A percentile compares a stretch with the other conserved stretches of the same genome.
These are phyloP conservation scores for Sandelia bainsii DNA, from an alignment of 2,797 vertebrate species.

Conservation along the genomic window DNA sequence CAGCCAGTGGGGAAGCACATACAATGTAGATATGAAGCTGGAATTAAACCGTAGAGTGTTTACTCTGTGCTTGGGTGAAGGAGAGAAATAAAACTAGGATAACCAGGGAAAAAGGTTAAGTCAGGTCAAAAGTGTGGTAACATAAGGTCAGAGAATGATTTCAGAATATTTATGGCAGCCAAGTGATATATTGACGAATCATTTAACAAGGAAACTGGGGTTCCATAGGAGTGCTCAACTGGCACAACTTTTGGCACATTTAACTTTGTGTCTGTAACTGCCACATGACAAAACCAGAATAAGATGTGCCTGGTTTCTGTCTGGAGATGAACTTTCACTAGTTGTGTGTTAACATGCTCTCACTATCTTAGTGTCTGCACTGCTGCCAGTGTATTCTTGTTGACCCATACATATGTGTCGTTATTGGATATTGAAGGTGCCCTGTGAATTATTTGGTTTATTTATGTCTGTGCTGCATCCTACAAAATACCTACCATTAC, in stretches of 20 bases:
- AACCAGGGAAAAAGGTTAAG: no score
- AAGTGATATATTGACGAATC: not conserved
- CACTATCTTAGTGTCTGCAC: not conserved
- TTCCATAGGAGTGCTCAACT: not conserved
- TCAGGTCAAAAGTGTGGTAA: no score
- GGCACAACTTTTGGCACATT: no score
- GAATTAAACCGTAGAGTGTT: no score
- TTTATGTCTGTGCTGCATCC: not conserved
- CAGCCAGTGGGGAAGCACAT: not conserved
- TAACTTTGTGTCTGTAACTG: not conserved
- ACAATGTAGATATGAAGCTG: not conserved
- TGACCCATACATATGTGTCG: not conserved
- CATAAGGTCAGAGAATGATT: no score
- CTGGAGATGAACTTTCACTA: no score
- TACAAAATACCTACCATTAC: not conserved
- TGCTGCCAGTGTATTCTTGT: not conserved
- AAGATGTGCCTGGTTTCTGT: not conserved
- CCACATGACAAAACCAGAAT: not conserved
- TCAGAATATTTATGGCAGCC: no score
- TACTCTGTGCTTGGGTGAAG: no score
- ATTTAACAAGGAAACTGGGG: no score
- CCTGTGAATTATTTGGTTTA: not conserved
- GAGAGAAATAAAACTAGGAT: no score
- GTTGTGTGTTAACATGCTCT: not conserved
- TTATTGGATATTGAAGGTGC: constrained; percentile 6